A percentile compares a stretch with the other conserved stretches of the same genome.
These are phyloP conservation scores for Anniella stebbinsi DNA, from an alignment of 2,797 vertebrate species.

Conservation along the genomic window DNA sequence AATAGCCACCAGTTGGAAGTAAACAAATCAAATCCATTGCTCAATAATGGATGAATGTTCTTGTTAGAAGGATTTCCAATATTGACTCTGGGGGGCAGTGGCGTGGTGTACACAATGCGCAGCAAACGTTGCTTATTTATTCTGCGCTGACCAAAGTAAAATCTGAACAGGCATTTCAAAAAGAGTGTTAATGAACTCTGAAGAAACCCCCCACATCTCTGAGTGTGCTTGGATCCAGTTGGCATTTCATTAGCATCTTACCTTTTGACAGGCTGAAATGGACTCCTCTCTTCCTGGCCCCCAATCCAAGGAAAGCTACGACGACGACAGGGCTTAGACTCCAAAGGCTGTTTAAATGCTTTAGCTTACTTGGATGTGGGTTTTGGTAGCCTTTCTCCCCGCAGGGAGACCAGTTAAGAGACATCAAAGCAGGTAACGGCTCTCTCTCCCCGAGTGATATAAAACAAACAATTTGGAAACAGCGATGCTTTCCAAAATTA, in stretches of 20 bases:
- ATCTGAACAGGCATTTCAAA: not conserved
- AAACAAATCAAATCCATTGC: constrained; percentile 21
- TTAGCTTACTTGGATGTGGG: not conserved
- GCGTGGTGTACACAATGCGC: not conserved
- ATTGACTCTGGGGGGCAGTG: not conserved
- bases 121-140: not conserved
- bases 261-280: not conserved
- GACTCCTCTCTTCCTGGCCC: no score
- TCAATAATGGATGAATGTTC: constrained; percentile 11
- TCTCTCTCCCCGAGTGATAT: constrained; percentile 38
- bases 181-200: rapidly evolving
- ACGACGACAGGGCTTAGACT: rapidly evolving
- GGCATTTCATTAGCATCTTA: not conserved
- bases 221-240: not conserved
- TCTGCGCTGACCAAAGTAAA: not conserved
- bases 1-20: not conserved
- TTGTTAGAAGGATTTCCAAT: constrained; percentile 7
- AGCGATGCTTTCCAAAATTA: constrained; percentile 33
- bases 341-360: not conserved
- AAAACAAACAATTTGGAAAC: constrained; percentile 69
- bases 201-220: no score
- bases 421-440: constrained; percentile 68
- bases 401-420: constrained; percentile 55
- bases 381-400: not conserved
- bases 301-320: not conserved